Base-by-base conservation (phyloP, 2,888 invertebrate genomes). In the Augochlorella aurata region DNA sequence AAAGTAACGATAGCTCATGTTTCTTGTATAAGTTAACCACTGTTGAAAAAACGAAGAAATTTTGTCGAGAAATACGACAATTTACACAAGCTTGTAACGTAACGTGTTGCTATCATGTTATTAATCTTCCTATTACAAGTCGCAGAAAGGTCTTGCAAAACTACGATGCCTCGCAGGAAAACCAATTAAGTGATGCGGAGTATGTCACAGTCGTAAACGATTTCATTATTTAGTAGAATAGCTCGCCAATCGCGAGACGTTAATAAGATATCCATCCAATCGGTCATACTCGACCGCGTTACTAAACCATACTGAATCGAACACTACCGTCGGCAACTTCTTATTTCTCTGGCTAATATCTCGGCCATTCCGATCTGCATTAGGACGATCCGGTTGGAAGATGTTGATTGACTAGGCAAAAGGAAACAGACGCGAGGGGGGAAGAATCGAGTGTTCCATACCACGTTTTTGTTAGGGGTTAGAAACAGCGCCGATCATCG, bases 401-500 rank as follows among this genome's bases (percentile, higher is more conserved):
- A 69, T 72, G 73, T 73, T 5, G 75, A 73, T 70, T 21, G 67
- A 61, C 44, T 45, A 9, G 47, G 38, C 24, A 44, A 54, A 67
- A 66, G n/a, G 24, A 68, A 77, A 14, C 38, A 14, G 52, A 21
- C 16, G 7, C 52, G n/a, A 47, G 16, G 73, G 74, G 74, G 67
- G 24, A 38, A 9, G 74, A 68, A 14, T 50, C 71, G 67, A 12
- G 54, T 12, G 54, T 16, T 14, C 72, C 50, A 38, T 38, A 18
- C 49, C 52, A 63, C 73, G 54, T 69, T 18, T 73, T 70, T 70
- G 68, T 49, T 16, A 47, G 79, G 68, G 85, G 83, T 83, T 71
- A 50, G 81, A 76, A 76, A 79, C 77, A 86, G 82, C 83, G 82
- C 79, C 85, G 89, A 92, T 93, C 91, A 92, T 92, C 90, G 90